Evolutionary conservation across 2,113 vertebrate genomes (phyloP).

Genomic region (Zonotrichia leucophrys): DNA sequence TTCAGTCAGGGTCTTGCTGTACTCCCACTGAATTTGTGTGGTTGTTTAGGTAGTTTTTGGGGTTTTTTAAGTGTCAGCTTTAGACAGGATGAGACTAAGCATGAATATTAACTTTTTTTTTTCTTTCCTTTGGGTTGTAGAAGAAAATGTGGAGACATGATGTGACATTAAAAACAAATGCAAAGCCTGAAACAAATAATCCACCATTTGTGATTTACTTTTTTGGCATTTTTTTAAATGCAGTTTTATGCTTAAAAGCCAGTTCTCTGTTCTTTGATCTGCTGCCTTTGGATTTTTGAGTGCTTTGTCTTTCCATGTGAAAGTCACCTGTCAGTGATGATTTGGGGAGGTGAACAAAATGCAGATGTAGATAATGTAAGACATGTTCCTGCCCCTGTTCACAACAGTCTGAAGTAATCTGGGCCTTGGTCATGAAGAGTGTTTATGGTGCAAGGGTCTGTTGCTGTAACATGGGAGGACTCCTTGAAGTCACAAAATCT

Average conservation of each 20-base stretch:
- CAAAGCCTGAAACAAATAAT: neutral
- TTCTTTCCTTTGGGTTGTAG: neutral
- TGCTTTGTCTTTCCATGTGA: neutral
- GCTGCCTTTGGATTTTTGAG: neutral
- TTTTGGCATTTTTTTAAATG: neutral
- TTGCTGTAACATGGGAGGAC: neutral
- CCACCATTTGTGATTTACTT: neutral
- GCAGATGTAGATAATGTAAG: neutral
- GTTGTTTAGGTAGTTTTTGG: neutral
- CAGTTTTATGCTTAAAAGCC: neutral
- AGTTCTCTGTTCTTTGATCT: neutral
- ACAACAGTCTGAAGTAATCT: neutral
- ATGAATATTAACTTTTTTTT: neutral
- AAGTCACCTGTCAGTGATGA: neutral
- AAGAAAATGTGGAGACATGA: neutral
- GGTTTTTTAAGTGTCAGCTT: neutral
- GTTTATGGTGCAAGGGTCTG: neutral
- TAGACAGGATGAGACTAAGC: neutral
- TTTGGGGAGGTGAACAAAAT: neutral
- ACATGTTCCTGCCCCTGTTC: rapidly evolving
- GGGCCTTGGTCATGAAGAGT: neutral
- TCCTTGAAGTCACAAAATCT: neutral
- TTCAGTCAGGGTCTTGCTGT: neutral
- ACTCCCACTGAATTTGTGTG: neutral
- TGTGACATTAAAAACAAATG: neutral